Evolutionary conservation across 2,113 vertebrate genomes (phyloP), one percentile per base, ranked within the genome.

Genomic region (Haplochromis vanheusdeni): DNA sequence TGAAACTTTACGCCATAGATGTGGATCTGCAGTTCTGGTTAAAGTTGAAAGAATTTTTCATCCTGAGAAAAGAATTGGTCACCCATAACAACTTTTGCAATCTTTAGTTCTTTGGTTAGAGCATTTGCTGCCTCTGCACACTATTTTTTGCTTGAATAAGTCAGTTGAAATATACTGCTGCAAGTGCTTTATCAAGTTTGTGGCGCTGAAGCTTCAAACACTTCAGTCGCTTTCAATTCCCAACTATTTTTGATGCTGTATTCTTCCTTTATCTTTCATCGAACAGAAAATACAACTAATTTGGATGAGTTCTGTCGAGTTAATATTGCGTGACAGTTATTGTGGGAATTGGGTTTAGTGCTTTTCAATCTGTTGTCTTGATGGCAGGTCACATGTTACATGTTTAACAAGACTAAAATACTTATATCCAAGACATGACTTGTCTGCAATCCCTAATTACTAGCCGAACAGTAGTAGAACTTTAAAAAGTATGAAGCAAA

Each of bases 1-100:
- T 79, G 23, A 49, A 77, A 79, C 23, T 33, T 51, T 33, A n/a
- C 73, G 13, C 26, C 42, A 56, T 60, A 87, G 79, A 87, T 84
- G 2, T 37, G 65, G 14, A 19, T 62, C 65, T 73, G 9, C 81
- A 1, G 3, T 55, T 82, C 68, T 85, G 21, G 56, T 81, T 68
- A 9, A 65, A 87, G 55, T 33, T 79, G 19, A 88, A 82, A 75
- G 49, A 70, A 8, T 12, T 49, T 80, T 65, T 84, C 42, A 14
- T 60, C 33, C 55, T 52, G 8, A 7, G 8, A 83, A 79, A 84
- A 73, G 26, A 9, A 5, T n/a, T 1, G 31, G 75, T 84, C 75
- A 79, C 9, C 14, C 55, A 37, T 26, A 37, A 73, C 35, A 62
- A 19, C 49, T 81, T 45, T 31, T 21, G 9, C 12, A 58, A 19